phyloP scores from a whole-genome alignment of 2,113 vertebrate species.

The Typhlomys cinereus region DNA sequence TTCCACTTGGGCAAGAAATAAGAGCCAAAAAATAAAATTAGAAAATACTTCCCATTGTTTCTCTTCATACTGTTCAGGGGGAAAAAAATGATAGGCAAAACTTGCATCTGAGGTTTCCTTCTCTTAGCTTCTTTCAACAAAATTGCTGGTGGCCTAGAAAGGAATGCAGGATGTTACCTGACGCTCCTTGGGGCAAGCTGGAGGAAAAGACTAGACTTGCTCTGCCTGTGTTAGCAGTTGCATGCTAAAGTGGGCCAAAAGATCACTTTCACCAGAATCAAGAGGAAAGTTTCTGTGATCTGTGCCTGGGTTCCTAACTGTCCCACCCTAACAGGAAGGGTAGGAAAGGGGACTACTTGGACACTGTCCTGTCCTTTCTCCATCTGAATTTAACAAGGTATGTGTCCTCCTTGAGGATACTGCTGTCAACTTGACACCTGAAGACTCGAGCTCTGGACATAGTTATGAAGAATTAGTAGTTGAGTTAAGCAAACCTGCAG shows the following conservation, averaged over 20 bases:
- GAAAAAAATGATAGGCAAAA: neutral
- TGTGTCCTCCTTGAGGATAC: too few species aligned
- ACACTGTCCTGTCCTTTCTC: too few species aligned
- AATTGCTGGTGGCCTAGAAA: neutral
- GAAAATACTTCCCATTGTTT: slow-evolving; percentile 33
- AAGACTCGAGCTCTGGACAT: too few species aligned
- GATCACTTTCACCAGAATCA: neutral
- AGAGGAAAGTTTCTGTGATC: neutral
- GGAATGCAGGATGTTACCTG: neutral
- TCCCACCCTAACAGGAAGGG: neutral
- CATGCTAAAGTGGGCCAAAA: neutral
- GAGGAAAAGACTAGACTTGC: neutral
- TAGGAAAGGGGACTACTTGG: too few species aligned
- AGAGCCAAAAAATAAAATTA: slow-evolving; percentile 51
- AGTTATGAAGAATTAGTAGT: too few species aligned
- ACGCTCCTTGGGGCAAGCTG: neutral
- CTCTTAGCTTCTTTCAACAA: neutral
- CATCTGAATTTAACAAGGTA: too few species aligned
- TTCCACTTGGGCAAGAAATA: neutral
- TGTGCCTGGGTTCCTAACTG: neutral
- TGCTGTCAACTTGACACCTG: too few species aligned
- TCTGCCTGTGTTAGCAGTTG: neutral
- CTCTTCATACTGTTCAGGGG: neutral
- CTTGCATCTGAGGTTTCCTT: neutral
- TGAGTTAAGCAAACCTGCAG: too few species aligned